These are phyloP conservation scores for Pipra filicauda DNA, from an alignment of 2,113 vertebrate species.

Conservation along the genomic window DNA sequence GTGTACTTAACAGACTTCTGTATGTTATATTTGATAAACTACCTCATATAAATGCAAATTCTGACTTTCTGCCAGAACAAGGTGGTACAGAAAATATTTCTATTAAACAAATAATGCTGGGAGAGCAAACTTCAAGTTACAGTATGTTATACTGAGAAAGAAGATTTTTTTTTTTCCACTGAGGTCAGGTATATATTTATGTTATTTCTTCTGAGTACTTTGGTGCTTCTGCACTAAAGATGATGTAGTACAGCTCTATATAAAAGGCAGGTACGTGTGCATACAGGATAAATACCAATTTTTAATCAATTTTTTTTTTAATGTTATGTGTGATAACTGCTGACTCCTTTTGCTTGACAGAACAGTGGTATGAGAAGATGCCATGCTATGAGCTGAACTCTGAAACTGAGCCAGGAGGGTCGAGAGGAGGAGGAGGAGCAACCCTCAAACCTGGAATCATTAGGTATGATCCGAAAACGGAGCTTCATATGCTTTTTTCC, in stretches of 20 bases:
- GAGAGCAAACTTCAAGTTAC: conserved; percentile 77
- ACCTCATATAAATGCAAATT: conserved; percentile 90
- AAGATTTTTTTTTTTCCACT: conserved; percentile 7
- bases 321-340: background rate
- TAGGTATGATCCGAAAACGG: background rate
- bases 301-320: background rate
- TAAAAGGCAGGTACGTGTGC: background rate
- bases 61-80: conserved; percentile 87
- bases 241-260: background rate
- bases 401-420: background rate
- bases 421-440: background rate
- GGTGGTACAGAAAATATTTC: conserved; percentile 85
- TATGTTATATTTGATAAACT: conserved; percentile 87
- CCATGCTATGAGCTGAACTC: background rate
- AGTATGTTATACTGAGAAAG: conserved; percentile 47
- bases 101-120: conserved; percentile 86
- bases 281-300: background rate
- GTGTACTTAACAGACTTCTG: conserved; percentile 87
- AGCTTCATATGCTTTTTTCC: background rate
- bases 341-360: background rate
- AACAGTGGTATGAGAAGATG: background rate
- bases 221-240: conserved; percentile 36
- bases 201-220: conserved; percentile 46
- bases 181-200: conserved; percentile 53
- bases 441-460: background rate